Base-by-base conservation (phyloP, 2,888 invertebrate species). In the Lepidocyrtinus sp. region DNA sequence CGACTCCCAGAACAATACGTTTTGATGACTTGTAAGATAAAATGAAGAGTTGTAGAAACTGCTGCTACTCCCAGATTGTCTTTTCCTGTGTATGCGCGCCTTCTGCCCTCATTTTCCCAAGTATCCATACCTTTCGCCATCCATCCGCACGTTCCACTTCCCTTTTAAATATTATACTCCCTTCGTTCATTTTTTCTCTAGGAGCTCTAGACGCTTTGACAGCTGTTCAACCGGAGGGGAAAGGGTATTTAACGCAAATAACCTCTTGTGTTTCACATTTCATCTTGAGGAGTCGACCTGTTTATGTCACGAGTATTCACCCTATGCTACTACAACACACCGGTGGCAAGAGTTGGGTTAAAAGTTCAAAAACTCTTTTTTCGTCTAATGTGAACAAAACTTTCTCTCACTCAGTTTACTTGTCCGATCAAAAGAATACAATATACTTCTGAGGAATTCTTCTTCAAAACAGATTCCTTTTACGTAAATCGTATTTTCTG, bases 21-120 rank as follows among this genome's bases (percentile, higher is more conserved):
- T 78, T 72, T 78, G 72, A 78, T 72, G 77, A 78, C 77, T 78
- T 63, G 72, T 71, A 25, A 27, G 61, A 27, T 50, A 74, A 36
- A 24, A 72, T n/a, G n/a, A n/a, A n/a, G n/a, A 72, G 72, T 72
- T 78, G 77, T 72, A n/a, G 71, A 78, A 72, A 72, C 19, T 55
- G 65, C 36, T 36, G 21, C 61, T 61, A 22, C 22, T 61, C 5
- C 63, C n/a, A n/a, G 9, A 12, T 63, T 63, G 25, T 21, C 63
- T 9, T 63, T 63, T 25, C n/a, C n/a, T 25, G 12, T 1, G 25
- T n/a, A 25, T 17, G 15, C 12, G 9, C 17, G 12, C 45, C 7
- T 12, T 45, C 45, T 73, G 26, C 50, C 59, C 64, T 22, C n/a
- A n/a, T n/a, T n/a, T n/a, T n/a, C n/a, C n/a, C n/a, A n/a, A n/a